Conservation (phyloP, 2,113 vertebrate species). For the Glaucidium brasilianum region DNA sequence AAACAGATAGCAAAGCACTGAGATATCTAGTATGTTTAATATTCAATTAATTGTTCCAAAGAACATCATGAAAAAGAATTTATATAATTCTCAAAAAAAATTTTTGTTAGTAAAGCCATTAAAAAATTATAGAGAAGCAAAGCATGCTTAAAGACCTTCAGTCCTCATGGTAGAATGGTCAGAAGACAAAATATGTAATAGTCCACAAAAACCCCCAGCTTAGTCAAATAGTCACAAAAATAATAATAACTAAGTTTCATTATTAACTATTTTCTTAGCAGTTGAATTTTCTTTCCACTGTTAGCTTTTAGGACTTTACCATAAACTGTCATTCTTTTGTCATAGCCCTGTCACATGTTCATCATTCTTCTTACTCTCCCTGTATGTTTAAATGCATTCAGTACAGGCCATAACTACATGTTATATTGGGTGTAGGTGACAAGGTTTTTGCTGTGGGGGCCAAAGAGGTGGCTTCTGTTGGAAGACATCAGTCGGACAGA, state of each 20-base stretch:
- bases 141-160: not conserved
- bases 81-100: not conserved
- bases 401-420: not conserved
- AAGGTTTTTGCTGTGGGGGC: not conserved
- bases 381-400: not conserved
- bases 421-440: not conserved
- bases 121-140: not conserved
- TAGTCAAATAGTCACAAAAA: not conserved
- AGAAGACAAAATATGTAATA: not conserved
- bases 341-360: not conserved
- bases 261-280: not conserved
- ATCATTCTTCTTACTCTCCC: not conserved
- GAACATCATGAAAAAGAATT: not conserved
- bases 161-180: not conserved
- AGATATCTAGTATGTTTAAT: not conserved
- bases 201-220: not conserved
- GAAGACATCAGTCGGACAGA: not conserved
- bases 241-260: not conserved
- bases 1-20: constrained; percentile 18
- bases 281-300: not conserved
- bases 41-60: not conserved
- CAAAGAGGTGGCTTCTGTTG: not conserved
- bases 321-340: not conserved
- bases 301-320: not conserved
- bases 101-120: not conserved